phyloP scores from a whole-genome alignment of 2,797 vertebrate genomes.

The Syndactyla subalaris region DNA sequence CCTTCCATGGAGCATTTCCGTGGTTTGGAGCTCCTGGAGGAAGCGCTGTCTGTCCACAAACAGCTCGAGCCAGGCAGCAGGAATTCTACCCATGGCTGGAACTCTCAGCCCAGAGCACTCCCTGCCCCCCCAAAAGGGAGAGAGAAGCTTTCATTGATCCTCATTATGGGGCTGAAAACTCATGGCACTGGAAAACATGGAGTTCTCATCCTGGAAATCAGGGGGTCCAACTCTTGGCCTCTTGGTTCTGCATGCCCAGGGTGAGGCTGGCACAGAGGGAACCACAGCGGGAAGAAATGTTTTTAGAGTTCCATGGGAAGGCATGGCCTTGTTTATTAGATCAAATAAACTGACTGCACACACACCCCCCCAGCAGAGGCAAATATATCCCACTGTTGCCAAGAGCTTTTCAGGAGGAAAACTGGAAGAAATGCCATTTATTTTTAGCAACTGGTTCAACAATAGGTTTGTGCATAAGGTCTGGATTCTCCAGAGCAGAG shows the following conservation, averaged over 20 bases:
- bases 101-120: background rate
- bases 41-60: background rate
- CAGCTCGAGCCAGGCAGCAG: background rate
- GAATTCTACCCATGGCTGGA: background rate
- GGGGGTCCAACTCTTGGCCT: background rate
- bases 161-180: background rate
- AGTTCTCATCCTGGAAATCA: background rate
- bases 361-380: background rate
- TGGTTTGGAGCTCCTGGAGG: background rate
- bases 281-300: background rate
- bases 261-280: background rate
- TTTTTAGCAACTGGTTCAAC: constrained; percentile 72
- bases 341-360: background rate
- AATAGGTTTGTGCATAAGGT: constrained; percentile 11
- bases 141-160: background rate
- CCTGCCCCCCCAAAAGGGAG: background rate
- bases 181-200: background rate
- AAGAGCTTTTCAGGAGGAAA: constrained; percentile 58
- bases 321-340: background rate
- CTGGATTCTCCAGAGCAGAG: background rate
- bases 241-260: background rate
- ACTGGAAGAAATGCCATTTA: constrained; percentile 33
- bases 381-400: constrained; percentile 59
- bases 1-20: background rate
- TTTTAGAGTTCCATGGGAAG: background rate